Conservation (phyloP, 2,113 vertebrate genomes). For the Cacatua alba region DNA sequence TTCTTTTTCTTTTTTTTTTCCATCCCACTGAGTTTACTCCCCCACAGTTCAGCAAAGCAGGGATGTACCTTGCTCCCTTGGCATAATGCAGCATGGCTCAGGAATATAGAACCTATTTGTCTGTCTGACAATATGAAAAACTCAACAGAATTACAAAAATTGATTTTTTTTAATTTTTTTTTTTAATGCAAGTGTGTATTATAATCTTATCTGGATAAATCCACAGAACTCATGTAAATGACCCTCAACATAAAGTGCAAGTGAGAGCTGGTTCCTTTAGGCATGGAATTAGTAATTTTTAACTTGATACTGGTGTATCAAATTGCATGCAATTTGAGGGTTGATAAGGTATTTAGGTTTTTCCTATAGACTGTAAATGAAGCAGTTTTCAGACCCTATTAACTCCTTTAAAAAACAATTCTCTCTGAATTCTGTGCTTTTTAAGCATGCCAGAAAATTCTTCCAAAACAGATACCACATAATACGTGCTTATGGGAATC, state of each 20-base stretch:
- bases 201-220: not conserved
- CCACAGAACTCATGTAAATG: not conserved
- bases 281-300: constrained; percentile 1
- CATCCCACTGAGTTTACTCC: not conserved
- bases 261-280: not conserved
- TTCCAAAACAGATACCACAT: not conserved
- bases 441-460: not conserved
- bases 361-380: not conserved
- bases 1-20: too few relatives aligned
- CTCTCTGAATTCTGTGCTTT: not conserved
- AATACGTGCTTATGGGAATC: not conserved
- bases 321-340: not conserved
- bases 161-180: not conserved
- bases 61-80: not conserved
- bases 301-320: not conserved
- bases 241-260: not conserved
- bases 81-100: not conserved
- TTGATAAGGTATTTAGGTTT: constrained; percentile 3
- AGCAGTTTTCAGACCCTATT: not conserved
- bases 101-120: not conserved
- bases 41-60: not conserved
- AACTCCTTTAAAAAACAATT: not conserved
- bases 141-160: not conserved
- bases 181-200: not conserved
- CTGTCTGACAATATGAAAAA: not conserved